Evolutionary conservation across 1,140 invertebrate genomes (phyloP).

Genomic region (Medauroidea extradentata): DNA sequence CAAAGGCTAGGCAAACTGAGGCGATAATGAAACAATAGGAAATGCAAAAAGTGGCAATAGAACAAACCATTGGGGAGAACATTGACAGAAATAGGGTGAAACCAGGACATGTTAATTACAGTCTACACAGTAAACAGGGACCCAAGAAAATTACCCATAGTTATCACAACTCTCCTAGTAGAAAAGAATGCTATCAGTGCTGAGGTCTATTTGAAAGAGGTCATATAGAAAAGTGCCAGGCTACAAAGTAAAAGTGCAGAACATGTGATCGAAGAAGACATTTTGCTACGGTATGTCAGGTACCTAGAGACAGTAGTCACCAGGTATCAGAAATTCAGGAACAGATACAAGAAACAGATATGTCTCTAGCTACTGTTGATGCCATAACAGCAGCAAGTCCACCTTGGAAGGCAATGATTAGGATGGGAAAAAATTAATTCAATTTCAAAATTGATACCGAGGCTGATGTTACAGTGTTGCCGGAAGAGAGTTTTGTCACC

Average conservation of each 20-base stretch:
- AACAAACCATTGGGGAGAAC: neutral
- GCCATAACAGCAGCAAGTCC: neutral
- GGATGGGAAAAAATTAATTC: neutral
- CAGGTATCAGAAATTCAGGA: neutral
- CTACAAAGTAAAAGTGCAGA: neutral
- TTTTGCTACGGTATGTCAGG: neutral
- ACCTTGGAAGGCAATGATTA: neutral
- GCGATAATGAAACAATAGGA: neutral
- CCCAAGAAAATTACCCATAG: neutral
- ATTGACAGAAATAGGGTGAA: neutral
- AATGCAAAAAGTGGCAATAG: neutral
- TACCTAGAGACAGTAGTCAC: neutral
- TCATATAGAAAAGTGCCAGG: neutral
- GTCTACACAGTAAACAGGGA: no score
- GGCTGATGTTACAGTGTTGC: neutral
- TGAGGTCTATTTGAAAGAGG: neutral
- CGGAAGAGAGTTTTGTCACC: neutral
- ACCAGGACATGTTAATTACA: neutral
- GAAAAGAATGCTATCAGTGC: neutral
- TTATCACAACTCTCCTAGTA: neutral
- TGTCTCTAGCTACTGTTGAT: neutral
- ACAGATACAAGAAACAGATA: neutral
- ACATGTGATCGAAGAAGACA: neutral
- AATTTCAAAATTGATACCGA: constrained; percentile 2
- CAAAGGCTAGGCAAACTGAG: neutral